Evolutionary conservation across 2,113 vertebrate species (phyloP), one percentile per base, ranked within the genome.

Genomic region (Prietella phreatophila): DNA sequence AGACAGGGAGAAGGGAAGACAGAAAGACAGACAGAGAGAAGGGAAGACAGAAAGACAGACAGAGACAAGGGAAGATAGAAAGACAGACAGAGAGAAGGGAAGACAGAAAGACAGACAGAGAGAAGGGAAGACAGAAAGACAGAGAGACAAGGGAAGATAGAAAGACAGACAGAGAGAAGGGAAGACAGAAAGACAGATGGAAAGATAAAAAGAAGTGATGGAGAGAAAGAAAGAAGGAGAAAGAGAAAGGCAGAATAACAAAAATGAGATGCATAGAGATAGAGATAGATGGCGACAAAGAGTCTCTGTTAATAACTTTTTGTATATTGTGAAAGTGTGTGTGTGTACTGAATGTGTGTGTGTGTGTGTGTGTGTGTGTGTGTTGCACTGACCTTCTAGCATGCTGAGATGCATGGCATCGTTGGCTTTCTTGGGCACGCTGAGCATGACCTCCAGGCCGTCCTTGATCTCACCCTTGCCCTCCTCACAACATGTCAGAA

Each of bases 391-490:
- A 99, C 98, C 98, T 95, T 99, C 98, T 92, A 99, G 95, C 98
- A 99, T 99, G 87, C 98, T 99, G 79, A 99, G 98, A 92, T 99
- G 98, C 98, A 99, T 99, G 91, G 98, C 98, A 75, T 99, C 98
- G 2, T 99, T 99, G 93, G 98, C 98, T 93, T 95, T 96, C 93
- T 99, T 99, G 71, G 98, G 98, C 91, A 99, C 98, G 1, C 98
- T 99, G 73, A 99, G 97, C 98, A 99, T 99, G 91, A 99, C 98
- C 92, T 99, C 98, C 39, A 99, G 95, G 79, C 98, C 98, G 25
- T 99, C 98, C 90, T 99, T 99, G 89, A 99, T 99, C 93, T 99
- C 98, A 58, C 98, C 98, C 93, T 99, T 99, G 14, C 98, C 98
- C 93, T 99, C 98, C 92, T 99, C 98, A 81, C 98, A 99, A 94